Evolutionary conservation across 2,797 vertebrate genomes (phyloP).

Genomic region (Danio albolineatus): DNA sequence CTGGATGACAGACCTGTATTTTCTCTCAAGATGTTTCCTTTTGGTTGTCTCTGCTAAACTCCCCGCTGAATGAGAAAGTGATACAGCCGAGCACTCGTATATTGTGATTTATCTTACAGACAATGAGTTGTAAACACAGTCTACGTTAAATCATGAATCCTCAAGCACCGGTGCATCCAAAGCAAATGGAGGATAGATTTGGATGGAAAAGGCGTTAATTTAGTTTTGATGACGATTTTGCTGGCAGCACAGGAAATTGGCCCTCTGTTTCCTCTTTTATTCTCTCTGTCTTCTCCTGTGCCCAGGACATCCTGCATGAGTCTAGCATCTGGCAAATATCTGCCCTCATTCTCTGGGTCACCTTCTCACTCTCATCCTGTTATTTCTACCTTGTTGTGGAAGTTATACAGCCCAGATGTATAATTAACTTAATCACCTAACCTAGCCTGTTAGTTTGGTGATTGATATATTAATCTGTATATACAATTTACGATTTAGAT

Average conservation of each 20-base stretch:
- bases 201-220: conserved; percentile 41
- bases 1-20: conserved; percentile 67
- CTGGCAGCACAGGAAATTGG: conserved; percentile 60
- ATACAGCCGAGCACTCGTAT: conserved; percentile 37
- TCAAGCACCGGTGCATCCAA: neutral
- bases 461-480: neutral
- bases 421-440: neutral
- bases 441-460: neutral
- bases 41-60: conserved; percentile 64
- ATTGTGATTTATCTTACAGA: conserved; percentile 35
- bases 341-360: conserved; percentile 55
- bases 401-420: conserved; percentile 16
- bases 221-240: conserved; percentile 41
- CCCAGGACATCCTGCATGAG: conserved; percentile 76
- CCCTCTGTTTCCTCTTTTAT: conserved; percentile 32
- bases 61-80: conserved; percentile 51
- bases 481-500: too few relatives aligned
- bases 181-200: conserved; percentile 20
- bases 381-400: conserved; percentile 56
- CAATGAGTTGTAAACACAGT: conserved; percentile 15
- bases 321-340: conserved; percentile 59
- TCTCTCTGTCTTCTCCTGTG: conserved; percentile 56
- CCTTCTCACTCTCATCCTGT: conserved; percentile 68
- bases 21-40: conserved; percentile 76
- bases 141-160: conserved; percentile 12